A percentile compares a stretch with the other conserved stretches of the same genome.
phyloP scores from a whole-genome alignment of 2,113 vertebrate species.

The Petromus typicus region DNA sequence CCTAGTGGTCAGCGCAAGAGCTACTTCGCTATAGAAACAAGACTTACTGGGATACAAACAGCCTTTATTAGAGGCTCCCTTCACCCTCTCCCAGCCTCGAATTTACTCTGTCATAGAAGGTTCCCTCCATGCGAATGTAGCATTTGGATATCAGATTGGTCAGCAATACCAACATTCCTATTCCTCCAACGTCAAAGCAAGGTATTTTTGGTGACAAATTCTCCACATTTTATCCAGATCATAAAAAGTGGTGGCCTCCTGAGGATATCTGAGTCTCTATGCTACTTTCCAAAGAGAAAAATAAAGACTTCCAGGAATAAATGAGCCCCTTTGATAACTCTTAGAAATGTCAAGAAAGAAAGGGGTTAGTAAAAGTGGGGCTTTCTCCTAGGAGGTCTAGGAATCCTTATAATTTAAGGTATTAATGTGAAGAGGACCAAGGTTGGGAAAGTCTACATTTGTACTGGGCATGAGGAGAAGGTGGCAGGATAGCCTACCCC shows the following conservation, averaged over 20 bases:
- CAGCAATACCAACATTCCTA: neutral
- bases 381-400: neutral
- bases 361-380: neutral
- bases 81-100: neutral
- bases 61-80: neutral
- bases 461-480: accelerated
- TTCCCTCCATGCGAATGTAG: neutral
- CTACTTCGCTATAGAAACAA: neutral
- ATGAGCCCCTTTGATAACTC: neutral
- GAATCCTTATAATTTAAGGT: neutral
- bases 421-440: neutral
- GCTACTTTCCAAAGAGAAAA: neutral
- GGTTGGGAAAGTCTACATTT: neutral
- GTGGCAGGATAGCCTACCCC: neutral
- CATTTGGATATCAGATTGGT: neutral
- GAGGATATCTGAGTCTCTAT: neutral
- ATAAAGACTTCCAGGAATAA: neutral
- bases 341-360: neutral
- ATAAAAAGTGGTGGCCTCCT: neutral
- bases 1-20: neutral
- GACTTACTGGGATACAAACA: neutral
- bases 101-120: neutral
- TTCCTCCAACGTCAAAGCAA: neutral
- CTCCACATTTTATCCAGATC: neutral
- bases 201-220: neutral